Percentiles rank a stretch among this genome's conserved stretches.
Evolutionary conservation across 2,113 vertebrate species (phyloP).

Genomic region (Ictalurus punctatus): DNA sequence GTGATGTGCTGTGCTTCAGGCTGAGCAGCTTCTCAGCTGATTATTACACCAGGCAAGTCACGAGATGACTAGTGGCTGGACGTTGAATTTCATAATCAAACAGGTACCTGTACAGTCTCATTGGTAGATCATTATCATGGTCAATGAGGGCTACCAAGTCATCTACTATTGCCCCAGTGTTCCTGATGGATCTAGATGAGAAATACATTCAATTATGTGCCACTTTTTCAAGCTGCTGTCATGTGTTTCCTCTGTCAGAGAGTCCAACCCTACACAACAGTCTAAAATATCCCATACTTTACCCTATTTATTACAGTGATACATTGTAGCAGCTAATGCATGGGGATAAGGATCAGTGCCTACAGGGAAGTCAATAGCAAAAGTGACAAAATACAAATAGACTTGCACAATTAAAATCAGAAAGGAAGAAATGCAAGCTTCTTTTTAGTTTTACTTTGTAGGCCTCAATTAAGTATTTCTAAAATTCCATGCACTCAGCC

Average conservation of each 20-base stretch:
- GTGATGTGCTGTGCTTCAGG: not conserved
- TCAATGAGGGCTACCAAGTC: not conserved
- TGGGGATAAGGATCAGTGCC: not conserved
- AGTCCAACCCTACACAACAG: not conserved
- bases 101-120: not conserved
- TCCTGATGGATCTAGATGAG: not conserved
- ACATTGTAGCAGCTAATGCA: not conserved
- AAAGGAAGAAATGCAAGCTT: not conserved
- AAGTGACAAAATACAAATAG: not conserved
- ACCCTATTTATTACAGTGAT: not conserved
- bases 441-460: constrained; percentile 9
- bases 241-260: not conserved
- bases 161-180: not conserved
- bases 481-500: constrained; percentile 38
- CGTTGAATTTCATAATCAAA: not conserved
- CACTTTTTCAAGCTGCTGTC: not conserved
- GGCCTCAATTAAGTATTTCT: constrained; percentile 15
- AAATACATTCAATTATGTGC: not conserved
- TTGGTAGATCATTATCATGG: not conserved
- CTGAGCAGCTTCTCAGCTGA: not conserved
- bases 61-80: not conserved
- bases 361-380: not conserved
- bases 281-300: not conserved
- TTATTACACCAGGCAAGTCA: not conserved
- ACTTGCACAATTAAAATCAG: constrained; percentile 22